phyloP scores from a whole-genome alignment of 2,797 vertebrate genomes.

The Rhabdophis nuchalis region DNA sequence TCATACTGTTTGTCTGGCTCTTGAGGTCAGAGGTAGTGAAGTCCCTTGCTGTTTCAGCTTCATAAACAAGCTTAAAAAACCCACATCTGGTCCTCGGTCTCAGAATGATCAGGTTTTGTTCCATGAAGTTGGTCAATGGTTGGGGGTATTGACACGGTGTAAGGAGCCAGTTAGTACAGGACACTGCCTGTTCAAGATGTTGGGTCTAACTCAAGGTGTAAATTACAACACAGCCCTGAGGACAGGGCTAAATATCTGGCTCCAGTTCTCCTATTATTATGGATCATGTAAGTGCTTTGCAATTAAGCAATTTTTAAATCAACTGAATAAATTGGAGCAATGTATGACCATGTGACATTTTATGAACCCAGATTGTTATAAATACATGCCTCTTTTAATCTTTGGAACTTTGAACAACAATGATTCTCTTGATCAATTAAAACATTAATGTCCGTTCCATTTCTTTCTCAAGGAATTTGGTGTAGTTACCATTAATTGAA shows the following conservation, averaged over 20 bases:
- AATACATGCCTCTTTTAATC: too few relatives aligned
- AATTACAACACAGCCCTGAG: not conserved
- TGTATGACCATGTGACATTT: not conserved
- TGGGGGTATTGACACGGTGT: not conserved
- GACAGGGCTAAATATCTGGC: not conserved
- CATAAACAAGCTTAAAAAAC: not conserved
- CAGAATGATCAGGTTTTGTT: not conserved
- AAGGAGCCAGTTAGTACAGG: not conserved
- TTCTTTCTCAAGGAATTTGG: not conserved
- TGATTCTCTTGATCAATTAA: not conserved
- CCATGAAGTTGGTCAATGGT: not conserved
- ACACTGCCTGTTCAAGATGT: not conserved
- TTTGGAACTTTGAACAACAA: too few relatives aligned
- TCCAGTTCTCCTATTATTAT: not conserved
- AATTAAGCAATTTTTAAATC: not conserved
- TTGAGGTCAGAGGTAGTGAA: not conserved
- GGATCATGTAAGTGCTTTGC: not conserved
- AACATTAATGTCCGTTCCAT: not conserved
- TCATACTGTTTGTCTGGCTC: not conserved
- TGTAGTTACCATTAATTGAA: not conserved
- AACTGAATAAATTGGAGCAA: not conserved
- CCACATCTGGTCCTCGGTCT: not conserved
- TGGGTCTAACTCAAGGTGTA: not conserved
- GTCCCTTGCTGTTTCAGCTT: not conserved
- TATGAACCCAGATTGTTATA: too few relatives aligned